Evolutionary conservation across 1,140 invertebrate genomes (phyloP).

Genomic region (Elysia chlorotica): DNA sequence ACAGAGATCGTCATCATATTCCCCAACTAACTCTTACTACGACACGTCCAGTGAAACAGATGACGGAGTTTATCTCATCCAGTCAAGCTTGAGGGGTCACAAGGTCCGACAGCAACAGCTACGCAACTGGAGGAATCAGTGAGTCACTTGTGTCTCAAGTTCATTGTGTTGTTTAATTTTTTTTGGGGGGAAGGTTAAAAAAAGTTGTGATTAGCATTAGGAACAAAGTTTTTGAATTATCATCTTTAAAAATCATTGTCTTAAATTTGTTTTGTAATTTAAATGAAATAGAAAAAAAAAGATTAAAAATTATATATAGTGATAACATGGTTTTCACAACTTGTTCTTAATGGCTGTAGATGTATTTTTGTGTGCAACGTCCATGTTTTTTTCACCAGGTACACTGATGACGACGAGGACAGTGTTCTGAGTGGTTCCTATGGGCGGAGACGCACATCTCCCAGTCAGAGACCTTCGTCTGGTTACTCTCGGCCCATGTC

Average conservation of each 20-base stretch:
- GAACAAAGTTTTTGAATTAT: too few species aligned
- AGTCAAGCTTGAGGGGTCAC: constrained; percentile 48
- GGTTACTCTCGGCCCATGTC: neutral
- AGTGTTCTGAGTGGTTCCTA: neutral
- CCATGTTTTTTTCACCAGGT: neutral
- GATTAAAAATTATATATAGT: neutral
- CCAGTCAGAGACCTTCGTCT: neutral
- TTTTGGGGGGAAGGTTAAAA: too few species aligned
- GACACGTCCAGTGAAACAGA: constrained; percentile 26
- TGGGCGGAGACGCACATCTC: neutral
- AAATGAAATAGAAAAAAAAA: neutral
- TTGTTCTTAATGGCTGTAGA: neutral
- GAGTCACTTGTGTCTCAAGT: neutral
- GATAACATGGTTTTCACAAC: neutral
- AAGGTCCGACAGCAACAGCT: constrained; percentile 17
- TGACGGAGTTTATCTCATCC: constrained; percentile 40
- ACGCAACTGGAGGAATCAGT: constrained; percentile 11
- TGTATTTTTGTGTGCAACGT: neutral
- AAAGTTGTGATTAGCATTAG: too few species aligned
- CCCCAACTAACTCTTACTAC: too few species aligned
- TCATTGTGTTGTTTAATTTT: too few species aligned
- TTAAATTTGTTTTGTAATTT: too few species aligned
- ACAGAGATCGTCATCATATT: too few species aligned
- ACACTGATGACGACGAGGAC: constrained; percentile 7
- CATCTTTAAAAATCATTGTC: too few species aligned